These are phyloP conservation scores for Numenius phaeopus DNA, from an alignment of 2,797 vertebrate species.

Conservation along the genomic window DNA sequence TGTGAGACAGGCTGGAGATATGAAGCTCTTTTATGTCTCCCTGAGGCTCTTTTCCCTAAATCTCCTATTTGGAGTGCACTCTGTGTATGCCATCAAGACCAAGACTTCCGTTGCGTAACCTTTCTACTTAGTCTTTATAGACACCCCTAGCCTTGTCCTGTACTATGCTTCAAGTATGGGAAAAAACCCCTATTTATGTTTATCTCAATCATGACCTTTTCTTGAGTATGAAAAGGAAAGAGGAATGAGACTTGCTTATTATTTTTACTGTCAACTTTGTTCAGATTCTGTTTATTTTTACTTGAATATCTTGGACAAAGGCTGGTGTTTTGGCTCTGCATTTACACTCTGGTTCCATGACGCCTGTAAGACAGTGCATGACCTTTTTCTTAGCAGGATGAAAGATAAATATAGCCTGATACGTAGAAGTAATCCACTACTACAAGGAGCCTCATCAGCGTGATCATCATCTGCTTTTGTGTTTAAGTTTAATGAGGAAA, in stretches of 20 bases:
- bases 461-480: conserved; percentile 61
- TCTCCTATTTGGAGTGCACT: background rate
- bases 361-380: background rate
- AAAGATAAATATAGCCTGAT: conserved; percentile 34
- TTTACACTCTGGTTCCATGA: background rate
- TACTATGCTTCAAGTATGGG: background rate
- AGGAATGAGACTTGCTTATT: background rate
- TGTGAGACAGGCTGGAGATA: background rate
- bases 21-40: background rate
- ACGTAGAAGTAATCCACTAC: background rate
- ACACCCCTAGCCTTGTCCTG: background rate
- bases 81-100: background rate
- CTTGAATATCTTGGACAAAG: background rate
- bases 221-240: background rate
- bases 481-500: conserved; percentile 65
- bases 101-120: background rate
- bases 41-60: background rate
- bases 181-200: background rate
- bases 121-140: background rate
- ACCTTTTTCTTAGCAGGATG: conserved; percentile 2
- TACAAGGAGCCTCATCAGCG: conserved; percentile 33
- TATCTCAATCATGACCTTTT: background rate
- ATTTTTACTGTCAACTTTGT: background rate
- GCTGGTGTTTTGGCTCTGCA: background rate
- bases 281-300: background rate